Conservation (phyloP, 2,888 invertebrate species). For the Cephalotes varians region DNA sequence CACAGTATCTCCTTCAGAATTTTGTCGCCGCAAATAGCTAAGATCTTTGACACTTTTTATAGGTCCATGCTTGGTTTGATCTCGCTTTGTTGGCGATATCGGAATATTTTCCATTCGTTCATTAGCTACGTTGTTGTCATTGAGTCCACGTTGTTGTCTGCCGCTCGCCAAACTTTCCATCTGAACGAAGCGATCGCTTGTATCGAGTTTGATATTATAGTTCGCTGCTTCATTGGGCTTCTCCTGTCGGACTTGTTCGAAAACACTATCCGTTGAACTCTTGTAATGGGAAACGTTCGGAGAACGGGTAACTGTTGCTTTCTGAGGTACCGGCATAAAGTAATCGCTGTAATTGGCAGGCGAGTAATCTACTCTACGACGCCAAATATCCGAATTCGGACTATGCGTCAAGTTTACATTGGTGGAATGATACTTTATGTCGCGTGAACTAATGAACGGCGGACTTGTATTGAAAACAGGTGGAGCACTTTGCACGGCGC, state of each 20-base stretch:
- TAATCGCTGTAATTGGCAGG: constrained; percentile 78
- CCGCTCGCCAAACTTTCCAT: constrained; percentile 69
- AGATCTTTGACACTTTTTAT: constrained; percentile 78
- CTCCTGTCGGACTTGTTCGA: constrained; percentile 79
- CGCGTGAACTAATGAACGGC: constrained; percentile 79
- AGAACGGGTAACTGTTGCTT: constrained; percentile 81
- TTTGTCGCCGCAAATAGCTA: constrained; percentile 80
- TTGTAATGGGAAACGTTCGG: constrained; percentile 82
- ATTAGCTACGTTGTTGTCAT: constrained; percentile 72
- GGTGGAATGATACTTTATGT: constrained; percentile 77
- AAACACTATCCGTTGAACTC: constrained; percentile 78
- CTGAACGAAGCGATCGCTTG: constrained; percentile 76
- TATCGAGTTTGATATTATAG: constrained; percentile 80
- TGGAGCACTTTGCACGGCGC: constrained; percentile 83
- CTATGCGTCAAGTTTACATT: constrained; percentile 77
- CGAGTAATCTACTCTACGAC: constrained; percentile 78
- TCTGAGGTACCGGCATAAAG: constrained; percentile 78
- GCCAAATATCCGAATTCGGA: constrained; percentile 83
- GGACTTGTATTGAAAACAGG: constrained; percentile 81
- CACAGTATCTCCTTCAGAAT: constrained; percentile 82
- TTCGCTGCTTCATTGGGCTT: constrained; percentile 82
- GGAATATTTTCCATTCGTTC: constrained; percentile 77
- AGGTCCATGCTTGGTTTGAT: constrained; percentile 70
- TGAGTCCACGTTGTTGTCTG: constrained; percentile 80
- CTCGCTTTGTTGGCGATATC: constrained; percentile 72